Evolutionary conservation across 2,888 invertebrate species (phyloP), one percentile per base, ranked within the genome.

Genomic region (Ophion costatus): DNA sequence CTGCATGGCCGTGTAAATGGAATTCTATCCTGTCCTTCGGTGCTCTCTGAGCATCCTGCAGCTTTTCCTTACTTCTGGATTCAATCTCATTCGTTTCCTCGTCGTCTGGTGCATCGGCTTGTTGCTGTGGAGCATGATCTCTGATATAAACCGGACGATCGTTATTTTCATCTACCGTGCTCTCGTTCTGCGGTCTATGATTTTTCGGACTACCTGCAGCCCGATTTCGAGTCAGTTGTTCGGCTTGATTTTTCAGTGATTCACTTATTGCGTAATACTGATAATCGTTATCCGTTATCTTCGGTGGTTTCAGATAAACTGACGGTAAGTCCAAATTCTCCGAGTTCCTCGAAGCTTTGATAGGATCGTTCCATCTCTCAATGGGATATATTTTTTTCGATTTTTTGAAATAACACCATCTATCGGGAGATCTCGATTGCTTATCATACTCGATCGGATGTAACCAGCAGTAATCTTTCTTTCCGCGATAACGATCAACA

Each of bases 1-100:
- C 97, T 88, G 96, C 96, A 94, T 97, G 96, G 86, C 97, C 97
- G 89, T 97, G 96, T 94, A 97, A 96, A 91, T 97, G 96, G 94
- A 97, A 98, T 92, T 96, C 96, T 5, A 96, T 95, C 82, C 97
- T 92, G 80, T 95, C 95, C 51, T 94, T 94, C 2, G 77, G 77
- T 4, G 57, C 64, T 14, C 64, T 63, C 24, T 64, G 11, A 90
- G 38, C 38, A 10, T 71, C 29, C 9, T 63, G 82, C 59, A 71
- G 59, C 24, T 74, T 56, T 14, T 83, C 80, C 17, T n/a, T 17
- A n/a, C 17, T 76, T n/a, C 61, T 14, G 42, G 83, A 77, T 20
- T 73, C 73, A 17, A 57, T 76, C 1, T 83, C 78, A 10, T 66
- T 75, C 5, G 69, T 83, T 56, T 73, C 69, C 5, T 56, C 57